Conservation (phyloP, 1,140 invertebrate genomes). For the Drosophila eugracilis region DNA sequence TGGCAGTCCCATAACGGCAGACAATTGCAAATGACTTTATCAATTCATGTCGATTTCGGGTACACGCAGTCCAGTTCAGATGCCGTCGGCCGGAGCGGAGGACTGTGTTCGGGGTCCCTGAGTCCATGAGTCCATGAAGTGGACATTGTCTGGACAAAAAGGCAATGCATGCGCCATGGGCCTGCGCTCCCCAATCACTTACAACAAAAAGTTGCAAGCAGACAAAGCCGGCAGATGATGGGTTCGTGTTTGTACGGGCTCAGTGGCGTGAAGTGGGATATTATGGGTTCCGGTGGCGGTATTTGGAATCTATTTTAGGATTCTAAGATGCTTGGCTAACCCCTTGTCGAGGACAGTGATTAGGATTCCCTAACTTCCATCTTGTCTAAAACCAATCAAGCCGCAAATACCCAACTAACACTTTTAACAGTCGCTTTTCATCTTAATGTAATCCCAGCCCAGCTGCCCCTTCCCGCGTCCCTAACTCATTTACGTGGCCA, state of each 20-base stretch:
- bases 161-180: slow-evolving; percentile 56
- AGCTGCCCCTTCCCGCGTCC: too few species aligned
- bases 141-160: slow-evolving; percentile 73
- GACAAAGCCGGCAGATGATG: slow-evolving; percentile 63
- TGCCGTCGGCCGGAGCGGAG: slow-evolving; percentile 1
- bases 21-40: slow-evolving; percentile 83
- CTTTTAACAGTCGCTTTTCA: slow-evolving; percentile 12
- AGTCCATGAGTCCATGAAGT: slow-evolving; percentile 52
- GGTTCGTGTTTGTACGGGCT: slow-evolving; percentile 18
- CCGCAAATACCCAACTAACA: slow-evolving; percentile 30
- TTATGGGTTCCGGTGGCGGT: slow-evolving; percentile 1
- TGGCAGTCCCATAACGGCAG: slow-evolving; percentile 68
- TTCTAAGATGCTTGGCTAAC: not conserved
- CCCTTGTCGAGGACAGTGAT: not conserved
- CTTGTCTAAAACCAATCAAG: slow-evolving; percentile 38
- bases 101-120: slow-evolving; percentile 21
- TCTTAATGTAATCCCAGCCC: slow-evolving; percentile 13
- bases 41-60: slow-evolving; percentile 80
- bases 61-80: slow-evolving; percentile 59
- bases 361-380: not conserved
- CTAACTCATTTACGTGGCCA: slow-evolving; percentile 73
- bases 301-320: not conserved
- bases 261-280: slow-evolving; percentile 8
- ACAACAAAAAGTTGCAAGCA: slow-evolving; percentile 59
- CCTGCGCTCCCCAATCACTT: slow-evolving; percentile 50